A percentile compares a stretch with the other conserved stretches of the same genome.
Conservation (phyloP, 64 coral and sea anemone genomes). For the Hydrozoanthus tunicans region DNA sequence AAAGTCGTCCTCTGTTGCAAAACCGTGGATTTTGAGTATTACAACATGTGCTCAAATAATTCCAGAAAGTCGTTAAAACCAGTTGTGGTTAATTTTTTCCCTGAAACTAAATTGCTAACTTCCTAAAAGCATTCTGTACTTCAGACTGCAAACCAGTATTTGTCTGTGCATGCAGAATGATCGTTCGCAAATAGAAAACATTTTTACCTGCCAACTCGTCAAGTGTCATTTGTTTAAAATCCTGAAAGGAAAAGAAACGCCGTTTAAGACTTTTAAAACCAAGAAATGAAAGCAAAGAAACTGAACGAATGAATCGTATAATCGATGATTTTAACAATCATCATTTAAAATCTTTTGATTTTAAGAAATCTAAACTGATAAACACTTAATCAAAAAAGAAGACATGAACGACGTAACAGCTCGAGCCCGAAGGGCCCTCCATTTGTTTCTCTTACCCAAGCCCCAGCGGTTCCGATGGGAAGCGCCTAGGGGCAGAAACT, state of each 20-base stretch:
- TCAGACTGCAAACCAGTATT: no score
- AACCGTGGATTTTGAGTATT: no score
- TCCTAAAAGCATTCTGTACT: no score
- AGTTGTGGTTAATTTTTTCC: no score
- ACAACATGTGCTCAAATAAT: no score
- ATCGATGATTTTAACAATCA: neutral
- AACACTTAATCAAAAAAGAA: no score
- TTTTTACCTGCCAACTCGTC: slow-evolving; percentile 57
- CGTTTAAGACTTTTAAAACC: neutral
- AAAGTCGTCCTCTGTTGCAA: neutral
- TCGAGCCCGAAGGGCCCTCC: no score
- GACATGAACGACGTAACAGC: no score
- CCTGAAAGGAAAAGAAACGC: slow-evolving; percentile 9
- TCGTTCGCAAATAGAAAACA: neutral
- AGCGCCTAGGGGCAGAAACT: neutral
- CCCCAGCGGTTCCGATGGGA: neutral
- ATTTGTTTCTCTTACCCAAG: no score
- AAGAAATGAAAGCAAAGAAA: neutral
- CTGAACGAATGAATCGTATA: neutral
- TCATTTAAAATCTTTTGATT: neutral
- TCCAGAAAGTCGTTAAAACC: no score
- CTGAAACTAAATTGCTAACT: no score
- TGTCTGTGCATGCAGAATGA: no score
- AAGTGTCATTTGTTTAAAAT: slow-evolving; percentile 55
- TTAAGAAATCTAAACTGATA: neutral